phyloP scores from a whole-genome alignment of 2,113 vertebrate genomes.

The Martes martes region DNA sequence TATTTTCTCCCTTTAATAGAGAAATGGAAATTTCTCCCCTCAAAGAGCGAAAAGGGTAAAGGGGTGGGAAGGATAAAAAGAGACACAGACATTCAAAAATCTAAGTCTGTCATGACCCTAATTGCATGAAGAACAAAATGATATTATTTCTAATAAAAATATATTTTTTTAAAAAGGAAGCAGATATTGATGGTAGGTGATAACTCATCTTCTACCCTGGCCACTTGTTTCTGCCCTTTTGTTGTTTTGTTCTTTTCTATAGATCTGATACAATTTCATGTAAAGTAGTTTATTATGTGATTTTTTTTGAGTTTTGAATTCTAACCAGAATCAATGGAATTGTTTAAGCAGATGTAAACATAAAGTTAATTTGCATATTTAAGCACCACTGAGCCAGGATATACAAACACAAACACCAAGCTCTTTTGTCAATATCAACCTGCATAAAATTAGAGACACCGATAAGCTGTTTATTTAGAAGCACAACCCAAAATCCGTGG shows the following conservation, averaged over 20 bases:
- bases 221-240: background rate
- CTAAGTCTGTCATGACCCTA: background rate
- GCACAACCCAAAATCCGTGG: background rate
- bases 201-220: background rate
- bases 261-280: background rate
- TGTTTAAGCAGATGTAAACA: conserved; percentile 33
- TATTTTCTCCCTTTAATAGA: conserved; percentile 41
- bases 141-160: background rate
- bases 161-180: background rate
- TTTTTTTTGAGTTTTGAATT: conserved; percentile 20
- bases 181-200: background rate
- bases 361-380: conserved; percentile 34
- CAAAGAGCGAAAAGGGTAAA: background rate
- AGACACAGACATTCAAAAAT: background rate
- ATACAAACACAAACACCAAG: conserved; percentile 22
- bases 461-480: conserved; percentile 44
- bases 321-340: conserved; percentile 20
- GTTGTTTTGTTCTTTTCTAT: background rate
- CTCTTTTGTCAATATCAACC: conserved; percentile 43
- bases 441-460: conserved; percentile 17
- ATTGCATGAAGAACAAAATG: background rate
- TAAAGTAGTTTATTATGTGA: conserved; percentile 3
- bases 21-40: background rate
- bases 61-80: background rate
- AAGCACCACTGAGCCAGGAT: conserved; percentile 23